Percentiles rank a stretch among this genome's conserved stretches.
Evolutionary conservation across 2,113 vertebrate genomes (phyloP).

Genomic region (Chaetodon trifascialis): DNA sequence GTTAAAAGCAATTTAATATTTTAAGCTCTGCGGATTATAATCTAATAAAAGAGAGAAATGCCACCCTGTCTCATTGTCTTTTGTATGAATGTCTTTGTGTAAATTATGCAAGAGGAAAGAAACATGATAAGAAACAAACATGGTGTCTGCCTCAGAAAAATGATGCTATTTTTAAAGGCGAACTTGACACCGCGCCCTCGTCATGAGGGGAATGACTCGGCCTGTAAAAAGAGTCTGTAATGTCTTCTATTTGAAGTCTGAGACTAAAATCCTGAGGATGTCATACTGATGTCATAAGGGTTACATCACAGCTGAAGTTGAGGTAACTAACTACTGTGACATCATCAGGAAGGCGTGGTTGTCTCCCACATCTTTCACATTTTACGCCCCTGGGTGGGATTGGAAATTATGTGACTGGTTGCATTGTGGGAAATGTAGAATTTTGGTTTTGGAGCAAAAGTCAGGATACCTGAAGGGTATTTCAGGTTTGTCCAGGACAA

Average conservation of each 20-base stretch:
- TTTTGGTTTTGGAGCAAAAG: background rate
- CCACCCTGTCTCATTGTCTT: constrained; percentile 53
- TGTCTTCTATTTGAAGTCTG: too few species aligned
- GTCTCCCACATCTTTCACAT: too few species aligned
- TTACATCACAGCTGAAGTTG: background rate
- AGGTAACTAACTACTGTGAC: too few species aligned
- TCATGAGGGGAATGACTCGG: background rate
- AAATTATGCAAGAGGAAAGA: background rate
- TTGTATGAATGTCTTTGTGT: constrained; percentile 23
- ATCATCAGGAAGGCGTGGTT: too few species aligned
- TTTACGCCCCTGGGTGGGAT: too few species aligned
- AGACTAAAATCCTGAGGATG: background rate
- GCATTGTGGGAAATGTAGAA: background rate
- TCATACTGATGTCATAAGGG: background rate
- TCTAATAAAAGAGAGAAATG: constrained; percentile 88
- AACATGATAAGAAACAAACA: background rate
- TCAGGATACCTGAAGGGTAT: too few species aligned
- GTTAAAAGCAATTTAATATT: constrained; percentile 90
- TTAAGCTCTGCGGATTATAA: constrained; percentile 88
- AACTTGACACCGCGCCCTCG: background rate
- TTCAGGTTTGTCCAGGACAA: too few species aligned
- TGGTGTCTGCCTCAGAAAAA: background rate
- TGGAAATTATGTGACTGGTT: too few species aligned
- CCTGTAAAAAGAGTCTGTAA: background rate
- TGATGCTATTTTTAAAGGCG: background rate